Conservation (phyloP, 1,140 invertebrate species). For the Streblospio benedicti region DNA sequence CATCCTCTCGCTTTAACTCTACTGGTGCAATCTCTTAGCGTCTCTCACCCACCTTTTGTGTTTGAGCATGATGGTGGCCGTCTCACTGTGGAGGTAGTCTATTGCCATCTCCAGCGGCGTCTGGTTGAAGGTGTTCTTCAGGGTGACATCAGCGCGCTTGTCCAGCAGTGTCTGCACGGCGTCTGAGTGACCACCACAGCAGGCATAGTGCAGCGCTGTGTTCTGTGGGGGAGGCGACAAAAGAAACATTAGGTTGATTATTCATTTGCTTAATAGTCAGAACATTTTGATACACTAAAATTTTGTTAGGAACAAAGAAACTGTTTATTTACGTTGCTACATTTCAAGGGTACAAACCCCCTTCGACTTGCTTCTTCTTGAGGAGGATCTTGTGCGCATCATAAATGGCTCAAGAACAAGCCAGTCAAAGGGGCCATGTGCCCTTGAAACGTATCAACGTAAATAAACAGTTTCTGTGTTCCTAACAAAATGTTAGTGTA, state of each 20-base stretch:
- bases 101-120: slow-evolving; percentile 19
- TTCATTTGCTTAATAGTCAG: not conserved
- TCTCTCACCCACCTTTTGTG: slow-evolving; percentile 22
- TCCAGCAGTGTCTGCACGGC: slow-evolving; percentile 15
- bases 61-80: slow-evolving; percentile 10
- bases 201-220: slow-evolving; percentile 21
- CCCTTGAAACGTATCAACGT: too few species aligned
- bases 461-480: too few species aligned
- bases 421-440: too few species aligned
- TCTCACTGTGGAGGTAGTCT: slow-evolving; percentile 17
- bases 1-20: too few species aligned
- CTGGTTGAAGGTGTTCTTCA: slow-evolving; percentile 18
- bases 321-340: too few species aligned
- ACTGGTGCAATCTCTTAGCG: too few species aligned
- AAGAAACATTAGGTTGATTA: not conserved
- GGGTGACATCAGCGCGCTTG: slow-evolving; percentile 11
- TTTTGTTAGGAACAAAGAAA: too few species aligned
- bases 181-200: slow-evolving; percentile 14
- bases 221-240: slow-evolving; percentile 7
- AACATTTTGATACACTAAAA: too few species aligned
- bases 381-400: too few species aligned
- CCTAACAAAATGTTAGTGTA: too few species aligned
- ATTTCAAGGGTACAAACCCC: too few species aligned
- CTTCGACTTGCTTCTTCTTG: not conserved
- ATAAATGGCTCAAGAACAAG: too few species aligned